Evolutionary conservation across 1,140 invertebrate species (phyloP).

Genomic region (Telenomus remus): DNA sequence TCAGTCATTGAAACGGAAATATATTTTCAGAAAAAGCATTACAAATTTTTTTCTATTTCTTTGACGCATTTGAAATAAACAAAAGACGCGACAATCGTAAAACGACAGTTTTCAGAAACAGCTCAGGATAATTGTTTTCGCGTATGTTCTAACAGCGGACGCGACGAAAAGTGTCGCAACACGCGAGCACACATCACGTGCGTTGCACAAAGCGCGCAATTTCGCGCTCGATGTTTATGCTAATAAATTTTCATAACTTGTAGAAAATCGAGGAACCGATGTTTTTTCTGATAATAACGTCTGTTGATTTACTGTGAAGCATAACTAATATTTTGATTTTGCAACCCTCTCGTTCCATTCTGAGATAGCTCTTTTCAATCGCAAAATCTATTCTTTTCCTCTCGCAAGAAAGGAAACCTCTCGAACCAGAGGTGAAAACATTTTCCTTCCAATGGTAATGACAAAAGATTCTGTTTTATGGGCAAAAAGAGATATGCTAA

Average conservation of each 20-base stretch:
- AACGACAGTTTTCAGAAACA: neutral
- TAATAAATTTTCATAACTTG: constrained; percentile 37
- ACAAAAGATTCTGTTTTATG: neutral
- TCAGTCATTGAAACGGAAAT: too few species aligned
- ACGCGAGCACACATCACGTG: neutral
- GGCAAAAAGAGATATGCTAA: neutral
- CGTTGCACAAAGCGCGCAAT: constrained; percentile 31
- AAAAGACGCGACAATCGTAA: too few species aligned
- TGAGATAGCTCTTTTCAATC: too few species aligned
- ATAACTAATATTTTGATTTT: constrained; percentile 1
- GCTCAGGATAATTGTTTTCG: constrained; percentile 37
- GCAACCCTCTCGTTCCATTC: neutral
- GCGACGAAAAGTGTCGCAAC: constrained; percentile 34
- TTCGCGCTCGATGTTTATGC: constrained; percentile 17
- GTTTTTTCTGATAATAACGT: constrained; percentile 6
- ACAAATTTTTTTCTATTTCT: too few species aligned
- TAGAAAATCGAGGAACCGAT: constrained; percentile 26
- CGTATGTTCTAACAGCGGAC: constrained; percentile 1
- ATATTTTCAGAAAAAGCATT: too few species aligned
- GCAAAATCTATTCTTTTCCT: neutral
- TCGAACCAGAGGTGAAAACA: too few species aligned
- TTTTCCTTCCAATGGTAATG: neutral
- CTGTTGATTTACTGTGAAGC: constrained; percentile 4
- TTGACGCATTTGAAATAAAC: too few species aligned
- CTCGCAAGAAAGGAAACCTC: neutral